phyloP scores from a whole-genome alignment of 2,797 vertebrate species.

The Simalia tracyae region DNA sequence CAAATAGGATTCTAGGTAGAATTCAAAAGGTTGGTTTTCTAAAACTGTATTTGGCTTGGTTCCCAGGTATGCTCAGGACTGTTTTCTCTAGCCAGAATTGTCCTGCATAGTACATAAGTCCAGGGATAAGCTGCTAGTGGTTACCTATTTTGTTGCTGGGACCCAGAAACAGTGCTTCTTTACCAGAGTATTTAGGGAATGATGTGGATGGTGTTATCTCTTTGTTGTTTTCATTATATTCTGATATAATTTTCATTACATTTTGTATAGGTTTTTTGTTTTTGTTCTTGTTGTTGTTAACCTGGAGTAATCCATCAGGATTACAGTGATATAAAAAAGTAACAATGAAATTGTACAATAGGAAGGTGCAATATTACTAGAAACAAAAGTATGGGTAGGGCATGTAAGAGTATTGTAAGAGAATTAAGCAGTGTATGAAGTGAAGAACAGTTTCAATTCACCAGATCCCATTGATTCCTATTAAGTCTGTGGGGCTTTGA shows the following conservation, averaged over 20 bases:
- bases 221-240: neutral
- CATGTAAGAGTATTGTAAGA: slow-evolving; percentile 55
- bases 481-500: neutral
- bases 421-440: slow-evolving; percentile 58
- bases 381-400: slow-evolving; percentile 39
- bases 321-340: neutral
- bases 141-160: neutral
- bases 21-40: neutral
- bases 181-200: neutral
- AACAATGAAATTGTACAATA: neutral
- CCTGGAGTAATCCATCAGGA: neutral
- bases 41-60: neutral
- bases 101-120: neutral
- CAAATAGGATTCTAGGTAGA: neutral
- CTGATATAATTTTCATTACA: neutral
- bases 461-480: neutral
- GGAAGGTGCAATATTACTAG: neutral
- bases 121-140: neutral
- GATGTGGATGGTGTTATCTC: neutral
- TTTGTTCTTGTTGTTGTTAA: neutral
- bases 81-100: neutral
- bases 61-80: neutral
- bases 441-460: slow-evolving; percentile 23
- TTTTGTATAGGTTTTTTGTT: neutral
- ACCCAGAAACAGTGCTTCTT: neutral